phyloP scores from a whole-genome alignment of 1,140 invertebrate species.

The Rhynchophorus ferrugineus region DNA sequence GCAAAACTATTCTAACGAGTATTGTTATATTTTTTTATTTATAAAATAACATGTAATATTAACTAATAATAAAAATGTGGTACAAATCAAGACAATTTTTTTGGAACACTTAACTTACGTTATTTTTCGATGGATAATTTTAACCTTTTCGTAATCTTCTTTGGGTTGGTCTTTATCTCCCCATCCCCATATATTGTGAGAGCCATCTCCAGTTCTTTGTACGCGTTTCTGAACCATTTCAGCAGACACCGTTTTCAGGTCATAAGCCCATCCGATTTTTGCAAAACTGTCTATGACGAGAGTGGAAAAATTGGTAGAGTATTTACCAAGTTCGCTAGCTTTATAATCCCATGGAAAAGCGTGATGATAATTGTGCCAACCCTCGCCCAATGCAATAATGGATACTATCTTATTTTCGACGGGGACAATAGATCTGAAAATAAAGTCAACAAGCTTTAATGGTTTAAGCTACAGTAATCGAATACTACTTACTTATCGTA shows the following conservation, averaged over 20 bases:
- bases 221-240: constrained; percentile 64
- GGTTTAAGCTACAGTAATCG: background rate
- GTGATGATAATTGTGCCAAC: constrained; percentile 96
- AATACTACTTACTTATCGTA: constrained; percentile 70
- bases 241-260: constrained; percentile 71
- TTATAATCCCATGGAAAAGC: constrained; percentile 94
- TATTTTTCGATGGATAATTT: constrained; percentile 42
- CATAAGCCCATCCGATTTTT: constrained; percentile 80
- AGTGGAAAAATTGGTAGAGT: constrained; percentile 73
- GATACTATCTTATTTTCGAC: constrained; percentile 64
- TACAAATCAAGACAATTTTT: no score
- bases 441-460: constrained; percentile 16
- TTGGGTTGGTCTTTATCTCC: constrained; percentile 67
- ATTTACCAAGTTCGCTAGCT: constrained; percentile 72
- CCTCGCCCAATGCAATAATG: constrained; percentile 69
- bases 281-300: constrained; percentile 80
- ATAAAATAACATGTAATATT: no score
- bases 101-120: no score
- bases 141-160: constrained; percentile 59
- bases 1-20: no score
- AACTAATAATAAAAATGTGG: no score
- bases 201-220: constrained; percentile 70
- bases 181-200: constrained; percentile 74
- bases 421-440: constrained; percentile 61
- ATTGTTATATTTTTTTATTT: no score